Evolutionary conservation across 64 coral and sea anemone genomes (phyloP), one percentile per base, ranked within the genome.

Genomic region (Anthopleura sola): DNA sequence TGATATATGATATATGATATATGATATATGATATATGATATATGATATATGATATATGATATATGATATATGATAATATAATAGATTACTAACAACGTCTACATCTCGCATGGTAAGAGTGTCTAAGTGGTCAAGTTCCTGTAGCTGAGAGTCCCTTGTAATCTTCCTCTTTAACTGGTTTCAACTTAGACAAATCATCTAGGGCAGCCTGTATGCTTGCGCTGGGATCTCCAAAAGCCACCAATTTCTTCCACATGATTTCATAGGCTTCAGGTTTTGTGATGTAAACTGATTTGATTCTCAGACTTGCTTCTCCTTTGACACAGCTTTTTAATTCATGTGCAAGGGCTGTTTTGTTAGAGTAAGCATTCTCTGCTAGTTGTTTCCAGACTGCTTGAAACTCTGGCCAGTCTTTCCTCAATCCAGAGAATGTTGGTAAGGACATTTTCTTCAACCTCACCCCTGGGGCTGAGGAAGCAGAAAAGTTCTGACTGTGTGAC

Each of bases 71-170:
- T n/a, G n/a, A n/a, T n/a, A n/a, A n/a, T n/a, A n/a, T 39, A 94
- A 85, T 3, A 94, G 87, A 69, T 36, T 62, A 84, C 83, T 87
- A 18, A 95, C 81, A 57, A 78, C 84, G 29, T 92, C 94, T 44
- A 90, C 94, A 64, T 92, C 90, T 66, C 94, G 86, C 90, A 92
- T 87, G 33, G 90, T 97, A n/a, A 92, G 87, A 81, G 85, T 87
- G 40, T 90, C 83, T 32, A 97, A 83, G 5, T 97, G 78, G 4
- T 89, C 83, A 4, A 92, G 49, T 49, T 96, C 94, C 55, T 89
- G 75, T 28, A 92, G 84, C 38, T 97, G 94, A 15, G 84, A 75
- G 26, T 87, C 87, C 94, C 47, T 76, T 85, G 51, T 96, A 89
- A 49, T 92, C 94, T 20, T 36, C 75, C 55, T 96, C 83, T 80